Conservation (phyloP, 2,888 invertebrate genomes). For the Cacoxenus indagator region DNA sequence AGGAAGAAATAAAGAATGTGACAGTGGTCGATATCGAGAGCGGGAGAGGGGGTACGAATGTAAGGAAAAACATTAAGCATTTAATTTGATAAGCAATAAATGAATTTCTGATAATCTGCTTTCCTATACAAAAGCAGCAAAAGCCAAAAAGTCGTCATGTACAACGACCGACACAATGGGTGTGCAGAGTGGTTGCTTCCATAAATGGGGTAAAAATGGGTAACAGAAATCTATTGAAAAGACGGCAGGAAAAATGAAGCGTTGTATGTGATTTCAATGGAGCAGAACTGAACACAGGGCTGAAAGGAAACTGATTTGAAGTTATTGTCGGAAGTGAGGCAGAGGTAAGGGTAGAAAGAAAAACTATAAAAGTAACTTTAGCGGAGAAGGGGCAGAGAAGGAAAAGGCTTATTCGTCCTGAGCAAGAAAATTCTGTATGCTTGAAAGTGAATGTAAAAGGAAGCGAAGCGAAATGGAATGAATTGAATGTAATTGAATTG, state of each 20-base stretch:
- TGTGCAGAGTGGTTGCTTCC: not conserved
- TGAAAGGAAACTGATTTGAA: too few relatives aligned
- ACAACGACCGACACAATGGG: too few relatives aligned
- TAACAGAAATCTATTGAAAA: too few relatives aligned
- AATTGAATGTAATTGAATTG: slow-evolving; percentile 60
- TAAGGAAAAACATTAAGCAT: slow-evolving; percentile 51
- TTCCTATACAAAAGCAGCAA: slow-evolving; percentile 38
- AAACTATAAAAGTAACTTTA: not conserved
- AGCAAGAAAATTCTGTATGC: not conserved
- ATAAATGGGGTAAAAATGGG: not conserved
- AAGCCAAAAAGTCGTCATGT: slow-evolving; percentile 19
- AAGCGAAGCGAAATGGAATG: slow-evolving; percentile 41
- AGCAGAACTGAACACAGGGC: too few relatives aligned
- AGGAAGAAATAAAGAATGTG: not conserved
- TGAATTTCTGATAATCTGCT: slow-evolving; percentile 54
- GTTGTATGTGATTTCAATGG: too few relatives aligned
- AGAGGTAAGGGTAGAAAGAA: not conserved
- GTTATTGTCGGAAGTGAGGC: slow-evolving; percentile 7
- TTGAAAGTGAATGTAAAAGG: not conserved
- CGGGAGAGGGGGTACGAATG: not conserved
- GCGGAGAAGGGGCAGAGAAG: not conserved
- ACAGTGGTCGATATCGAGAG: too few relatives aligned
- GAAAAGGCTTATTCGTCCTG: too few relatives aligned
- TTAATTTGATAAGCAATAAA: slow-evolving; percentile 62
- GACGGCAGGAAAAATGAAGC: too few relatives aligned